These are phyloP conservation scores for Lithophane leautieri DNA, from an alignment of 2,888 invertebrate species.

Conservation along the genomic window DNA sequence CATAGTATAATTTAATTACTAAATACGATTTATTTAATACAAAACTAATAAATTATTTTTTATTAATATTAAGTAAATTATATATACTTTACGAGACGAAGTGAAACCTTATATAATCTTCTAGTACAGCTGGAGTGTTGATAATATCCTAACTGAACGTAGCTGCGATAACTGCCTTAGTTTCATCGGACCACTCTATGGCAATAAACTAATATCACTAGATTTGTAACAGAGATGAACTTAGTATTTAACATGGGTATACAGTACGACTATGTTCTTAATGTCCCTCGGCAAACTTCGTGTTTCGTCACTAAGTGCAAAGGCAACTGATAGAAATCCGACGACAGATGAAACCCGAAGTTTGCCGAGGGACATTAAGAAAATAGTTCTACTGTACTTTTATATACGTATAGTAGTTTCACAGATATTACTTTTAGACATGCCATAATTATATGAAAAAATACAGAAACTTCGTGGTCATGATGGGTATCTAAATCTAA, in stretches of 20 bases:
- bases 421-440: conserved; percentile 40
- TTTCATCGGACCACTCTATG: conserved; percentile 70
- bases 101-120: conserved; percentile 58
- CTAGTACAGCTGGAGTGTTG: conserved; percentile 31
- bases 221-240: conserved; percentile 49
- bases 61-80: conserved; percentile 67
- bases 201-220: conserved; percentile 73
- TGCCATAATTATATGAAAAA: conserved; percentile 42
- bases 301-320: too few species aligned
- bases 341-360: too few species aligned
- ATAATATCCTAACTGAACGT: conserved; percentile 58
- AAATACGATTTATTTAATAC: conserved; percentile 70
- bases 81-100: conserved; percentile 55
- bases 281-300: too few species aligned
- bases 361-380: too few species aligned
- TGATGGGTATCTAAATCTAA: too few species aligned
- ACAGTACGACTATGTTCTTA: too few species aligned
- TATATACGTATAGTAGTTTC: conserved; percentile 53
- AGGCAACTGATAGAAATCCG: too few species aligned
- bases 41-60: conserved; percentile 66
- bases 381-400: conserved; percentile 26
- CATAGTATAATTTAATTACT: conserved; percentile 70
- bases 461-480: not conserved
- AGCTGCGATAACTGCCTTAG: conserved; percentile 75
- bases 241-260: conserved; percentile 55